Evolutionary conservation across 2,113 vertebrate genomes (phyloP).

Genomic region (Pseudonaja textilis): DNA sequence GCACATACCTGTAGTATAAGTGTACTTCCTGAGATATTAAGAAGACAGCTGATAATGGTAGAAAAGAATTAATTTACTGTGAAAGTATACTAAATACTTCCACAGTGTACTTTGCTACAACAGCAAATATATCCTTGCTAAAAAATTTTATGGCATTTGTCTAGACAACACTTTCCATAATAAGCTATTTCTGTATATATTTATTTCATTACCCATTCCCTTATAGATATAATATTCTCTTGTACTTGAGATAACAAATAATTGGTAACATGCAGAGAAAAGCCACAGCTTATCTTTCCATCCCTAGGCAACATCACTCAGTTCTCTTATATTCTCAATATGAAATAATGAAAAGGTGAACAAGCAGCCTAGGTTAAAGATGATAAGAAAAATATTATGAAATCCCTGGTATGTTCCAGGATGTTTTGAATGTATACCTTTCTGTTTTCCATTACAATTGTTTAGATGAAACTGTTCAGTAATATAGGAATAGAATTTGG

Average conservation of each 20-base stretch:
- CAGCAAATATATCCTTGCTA: background rate
- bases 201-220: background rate
- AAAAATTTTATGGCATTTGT: conserved; percentile 23
- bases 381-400: background rate
- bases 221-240: background rate
- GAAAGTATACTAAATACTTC: conserved; percentile 6
- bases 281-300: background rate
- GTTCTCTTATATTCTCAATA: background rate
- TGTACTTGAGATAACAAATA: background rate
- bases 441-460: background rate
- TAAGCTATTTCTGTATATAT: background rate
- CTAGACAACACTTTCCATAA: conserved; percentile 4
- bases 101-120: background rate
- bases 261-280: background rate
- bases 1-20: background rate
- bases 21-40: conserved; percentile 15
- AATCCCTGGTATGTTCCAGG: background rate
- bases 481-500: background rate
- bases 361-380: background rate
- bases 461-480: background rate
- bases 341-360: background rate
- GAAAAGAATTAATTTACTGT: conserved; percentile 24
- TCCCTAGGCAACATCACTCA: background rate
- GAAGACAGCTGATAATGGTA: background rate
- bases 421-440: background rate